phyloP scores from a whole-genome alignment of 2,113 vertebrate genomes.

The Asarcornis scutulata region DNA sequence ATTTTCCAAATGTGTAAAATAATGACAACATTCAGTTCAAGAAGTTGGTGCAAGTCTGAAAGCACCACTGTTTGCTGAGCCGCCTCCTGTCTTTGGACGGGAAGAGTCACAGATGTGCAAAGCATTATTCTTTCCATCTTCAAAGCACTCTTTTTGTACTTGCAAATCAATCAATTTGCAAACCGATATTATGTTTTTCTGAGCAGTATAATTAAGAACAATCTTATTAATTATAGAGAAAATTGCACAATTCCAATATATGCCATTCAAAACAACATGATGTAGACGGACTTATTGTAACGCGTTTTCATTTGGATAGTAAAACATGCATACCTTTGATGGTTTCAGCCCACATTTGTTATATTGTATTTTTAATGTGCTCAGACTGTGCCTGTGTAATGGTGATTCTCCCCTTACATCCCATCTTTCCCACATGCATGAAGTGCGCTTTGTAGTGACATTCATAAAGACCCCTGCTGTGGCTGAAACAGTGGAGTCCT shows the following conservation, averaged over 20 bases:
- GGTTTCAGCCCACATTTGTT: conserved; percentile 60
- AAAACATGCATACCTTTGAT: conserved; percentile 55
- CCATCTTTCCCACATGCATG: conserved; percentile 56
- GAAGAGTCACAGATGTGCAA: neutral
- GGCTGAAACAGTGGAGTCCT: conserved; percentile 31
- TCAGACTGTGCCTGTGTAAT: conserved; percentile 61
- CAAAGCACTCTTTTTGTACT: conserved; percentile 37
- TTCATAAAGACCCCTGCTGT: conserved; percentile 65
- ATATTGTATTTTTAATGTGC: conserved; percentile 56
- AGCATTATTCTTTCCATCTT: conserved; percentile 50
- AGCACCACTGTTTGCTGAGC: neutral
- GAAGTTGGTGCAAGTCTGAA: conserved; percentile 1
- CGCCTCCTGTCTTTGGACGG: neutral
- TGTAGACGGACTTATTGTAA: neutral
- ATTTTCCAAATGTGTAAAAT: conserved; percentile 8
- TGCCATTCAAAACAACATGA: neutral
- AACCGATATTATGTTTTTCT: neutral
- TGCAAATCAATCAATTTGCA: conserved; percentile 30
- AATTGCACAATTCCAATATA: neutral
- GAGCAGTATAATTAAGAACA: neutral
- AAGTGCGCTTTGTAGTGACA: conserved; percentile 66
- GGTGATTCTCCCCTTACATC: conserved; percentile 33
- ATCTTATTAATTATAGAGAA: conserved; percentile 7
- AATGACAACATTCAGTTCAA: conserved; percentile 1
- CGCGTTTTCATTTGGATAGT: conserved; percentile 50